These are phyloP conservation scores for Stegostoma tigrinum DNA, from an alignment of 2,113 vertebrate genomes.

Conservation along the genomic window DNA sequence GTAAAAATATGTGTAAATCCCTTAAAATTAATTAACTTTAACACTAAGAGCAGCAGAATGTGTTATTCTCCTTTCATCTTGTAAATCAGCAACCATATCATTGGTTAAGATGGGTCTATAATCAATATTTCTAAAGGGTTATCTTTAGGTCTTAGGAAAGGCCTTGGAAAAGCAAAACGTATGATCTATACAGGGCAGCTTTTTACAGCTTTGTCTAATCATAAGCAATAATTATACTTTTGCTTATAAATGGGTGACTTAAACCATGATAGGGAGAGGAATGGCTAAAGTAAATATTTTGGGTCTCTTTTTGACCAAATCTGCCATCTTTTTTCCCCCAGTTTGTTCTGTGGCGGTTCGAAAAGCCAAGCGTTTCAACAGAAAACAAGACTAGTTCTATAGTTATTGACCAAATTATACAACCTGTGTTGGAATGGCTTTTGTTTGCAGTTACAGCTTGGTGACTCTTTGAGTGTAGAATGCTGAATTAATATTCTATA, in stretches of 20 bases:
- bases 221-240: neutral
- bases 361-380: neutral
- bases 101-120: neutral
- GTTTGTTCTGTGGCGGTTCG: neutral
- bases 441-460: neutral
- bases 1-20: neutral
- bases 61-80: neutral
- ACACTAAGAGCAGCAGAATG: neutral
- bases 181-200: neutral
- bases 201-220: neutral
- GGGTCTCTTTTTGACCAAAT: neutral
- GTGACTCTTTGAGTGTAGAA: neutral
- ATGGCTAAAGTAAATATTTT: neutral
- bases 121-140: too few relatives aligned
- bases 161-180: neutral
- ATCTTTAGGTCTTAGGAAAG: neutral
- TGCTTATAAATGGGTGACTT: neutral
- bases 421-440: neutral
- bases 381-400: neutral
- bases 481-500: neutral
- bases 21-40: neutral
- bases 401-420: neutral
- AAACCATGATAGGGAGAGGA: neutral
- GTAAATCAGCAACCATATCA: neutral
- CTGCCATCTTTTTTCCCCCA: neutral